Evolutionary conservation across 2,888 invertebrate genomes (phyloP).

Genomic region (Drosophila rubida): DNA sequence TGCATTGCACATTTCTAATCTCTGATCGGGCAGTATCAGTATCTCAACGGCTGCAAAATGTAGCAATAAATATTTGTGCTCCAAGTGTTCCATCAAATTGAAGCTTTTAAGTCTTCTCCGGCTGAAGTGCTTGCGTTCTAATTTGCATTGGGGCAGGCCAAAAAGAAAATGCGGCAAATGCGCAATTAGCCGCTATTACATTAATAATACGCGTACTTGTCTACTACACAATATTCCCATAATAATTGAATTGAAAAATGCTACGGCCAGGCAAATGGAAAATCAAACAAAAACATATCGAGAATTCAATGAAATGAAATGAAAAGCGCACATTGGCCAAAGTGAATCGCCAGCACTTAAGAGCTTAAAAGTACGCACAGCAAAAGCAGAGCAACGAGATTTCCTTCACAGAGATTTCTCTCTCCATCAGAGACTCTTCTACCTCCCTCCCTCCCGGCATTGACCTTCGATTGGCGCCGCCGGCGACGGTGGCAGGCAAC

Average conservation of each 20-base stretch:
- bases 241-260: slow-evolving; percentile 25
- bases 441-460: not conserved
- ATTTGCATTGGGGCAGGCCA: slow-evolving; percentile 62
- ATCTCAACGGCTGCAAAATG: slow-evolving; percentile 61
- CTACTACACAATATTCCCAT: slow-evolving; percentile 32
- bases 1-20: slow-evolving; percentile 53
- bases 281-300: slow-evolving; percentile 32
- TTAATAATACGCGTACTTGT: slow-evolving; percentile 77
- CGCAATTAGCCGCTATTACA: slow-evolving; percentile 79
- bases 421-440: too few species aligned
- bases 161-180: slow-evolving; percentile 48
- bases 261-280: slow-evolving; percentile 30
- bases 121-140: slow-evolving; percentile 72
- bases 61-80: slow-evolving; percentile 50
- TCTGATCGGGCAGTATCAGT: slow-evolving; percentile 54
- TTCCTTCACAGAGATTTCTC: not conserved
- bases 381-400: not conserved
- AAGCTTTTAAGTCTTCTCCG: slow-evolving; percentile 71
- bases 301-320: slow-evolving; percentile 57
- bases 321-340: slow-evolving; percentile 74
- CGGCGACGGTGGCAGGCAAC: slow-evolving; percentile 43
- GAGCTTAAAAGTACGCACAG: slow-evolving; percentile 61
- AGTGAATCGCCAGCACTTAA: slow-evolving; percentile 77
- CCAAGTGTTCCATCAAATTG: slow-evolving; percentile 78
- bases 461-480: slow-evolving; percentile 49